A percentile compares a stretch with the other conserved stretches of the same genome.
Evolutionary conservation across 2,113 vertebrate species (phyloP).

Genomic region (Argyrosomus japonicus): DNA sequence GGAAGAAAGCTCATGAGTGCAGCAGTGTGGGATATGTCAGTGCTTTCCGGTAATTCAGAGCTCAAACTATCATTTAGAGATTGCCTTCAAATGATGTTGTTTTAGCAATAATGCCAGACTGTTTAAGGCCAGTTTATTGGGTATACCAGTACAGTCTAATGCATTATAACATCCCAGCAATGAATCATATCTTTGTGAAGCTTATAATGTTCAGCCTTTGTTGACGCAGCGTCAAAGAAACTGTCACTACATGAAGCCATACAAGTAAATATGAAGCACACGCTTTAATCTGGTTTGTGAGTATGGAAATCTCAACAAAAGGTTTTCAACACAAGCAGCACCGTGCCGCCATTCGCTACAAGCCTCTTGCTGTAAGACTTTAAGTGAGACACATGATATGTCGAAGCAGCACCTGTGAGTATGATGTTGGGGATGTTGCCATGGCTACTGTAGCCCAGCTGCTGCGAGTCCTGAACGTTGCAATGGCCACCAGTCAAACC

Average conservation of each 20-base stretch:
- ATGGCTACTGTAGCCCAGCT: slow-evolving; percentile 92
- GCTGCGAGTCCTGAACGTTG: slow-evolving; percentile 89
- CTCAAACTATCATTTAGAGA: not conserved
- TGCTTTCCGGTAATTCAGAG: not conserved
- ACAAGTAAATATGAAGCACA: not conserved
- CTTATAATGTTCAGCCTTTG: not conserved
- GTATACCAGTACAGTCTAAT: not conserved
- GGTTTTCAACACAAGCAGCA: not conserved
- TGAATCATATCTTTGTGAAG: not conserved
- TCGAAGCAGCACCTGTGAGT: slow-evolving; percentile 91
- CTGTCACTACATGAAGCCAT: not conserved
- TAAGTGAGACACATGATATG: slow-evolving; percentile 29
- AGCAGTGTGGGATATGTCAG: not conserved
- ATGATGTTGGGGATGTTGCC: slow-evolving; percentile 98
- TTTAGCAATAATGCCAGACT: not conserved
- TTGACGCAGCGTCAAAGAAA: not conserved
- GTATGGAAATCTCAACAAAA: not conserved
- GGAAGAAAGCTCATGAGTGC: not conserved
- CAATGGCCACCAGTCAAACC: slow-evolving; percentile 90
- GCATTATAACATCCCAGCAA: not conserved
- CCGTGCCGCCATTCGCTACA: not conserved
- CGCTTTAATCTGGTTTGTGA: not conserved
- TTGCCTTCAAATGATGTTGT: slow-evolving; percentile 1
- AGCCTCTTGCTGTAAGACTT: slow-evolving; percentile 4
- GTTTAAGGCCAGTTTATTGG: not conserved